Base-by-base conservation (phyloP, 2,888 invertebrate genomes). In the Yponomeuta cagnagella region DNA sequence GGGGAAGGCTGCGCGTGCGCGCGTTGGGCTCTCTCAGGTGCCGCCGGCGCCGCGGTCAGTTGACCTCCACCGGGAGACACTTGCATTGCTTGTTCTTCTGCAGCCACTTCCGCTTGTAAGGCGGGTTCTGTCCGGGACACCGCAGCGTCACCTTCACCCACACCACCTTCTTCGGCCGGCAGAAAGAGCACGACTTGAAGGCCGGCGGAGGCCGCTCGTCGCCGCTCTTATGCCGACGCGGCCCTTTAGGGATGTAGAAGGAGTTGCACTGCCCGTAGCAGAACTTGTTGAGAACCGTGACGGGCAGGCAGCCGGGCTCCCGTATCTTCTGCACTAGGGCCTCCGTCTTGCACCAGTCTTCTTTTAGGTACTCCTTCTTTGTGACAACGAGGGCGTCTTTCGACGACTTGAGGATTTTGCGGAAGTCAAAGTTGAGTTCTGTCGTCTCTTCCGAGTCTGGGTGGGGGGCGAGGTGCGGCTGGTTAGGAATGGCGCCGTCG, bases 191-290 rank as follows among this genome's bases (percentile, higher is more conserved):
- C 2, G 95, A 95, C 80, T 94, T 94, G 84, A 96, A 96, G 23
- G 95, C 94, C 4, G 93, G 93, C 72, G 93, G 93, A 63, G 93
- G 93, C 68, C 93, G 88, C 74, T 93, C 89, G 73, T 93, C 93
- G 74, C 89, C 89, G 71, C 78, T 83, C 74, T 89, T 89, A 52
- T 87, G 85, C 68, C 89, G 91, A 75, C 92, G 92, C 72, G 94
- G 94, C 69, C 93, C 94, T 78, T 94, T 94, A 68, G 96, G 96
- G 76, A 96, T 95, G 87, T 95, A 96, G 82, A 96, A 96, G 72
- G 96, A 96, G 81, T 96, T 95, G 85, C 96, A 96, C 88, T 96
- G 95, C 15, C 96, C 96, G 84, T 96, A 96, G 83, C 96, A 96
- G 80, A 96, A 96, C 75, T 94, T 93, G 82, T 95, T 95, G 73